Base-by-base conservation (phyloP, 2,113 vertebrate species). In the Madoqua kirkii region DNA sequence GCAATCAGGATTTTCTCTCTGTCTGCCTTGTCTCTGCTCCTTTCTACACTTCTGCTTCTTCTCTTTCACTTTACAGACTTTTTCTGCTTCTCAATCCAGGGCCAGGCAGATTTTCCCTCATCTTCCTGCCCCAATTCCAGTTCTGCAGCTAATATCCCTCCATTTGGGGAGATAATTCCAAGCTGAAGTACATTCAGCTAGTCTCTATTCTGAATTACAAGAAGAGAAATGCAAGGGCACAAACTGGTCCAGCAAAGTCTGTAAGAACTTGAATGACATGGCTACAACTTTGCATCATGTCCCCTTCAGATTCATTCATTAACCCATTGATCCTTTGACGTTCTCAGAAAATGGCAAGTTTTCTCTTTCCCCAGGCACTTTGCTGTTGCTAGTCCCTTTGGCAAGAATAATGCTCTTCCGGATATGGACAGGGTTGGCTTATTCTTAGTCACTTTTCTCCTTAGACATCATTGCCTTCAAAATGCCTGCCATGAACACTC, bases 191-290 rank as follows among this genome's bases (percentile, higher is more conserved):
- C 5, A 43, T 10, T 55, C 48, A 21, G n/a, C 19, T 16, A 1
- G 27, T 91, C 50, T 36, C 29, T 52, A 7, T 17, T 55, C 17
- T 57, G n/a, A 59, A 60, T 54, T 45, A 43, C n/a, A 74, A 92
- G 45, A n/a, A 78, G 14, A 84, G 59, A 89, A 82, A 79, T 6
- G 7, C 10, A 2, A 71, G 12, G 9, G 9, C 2, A 21, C 40
- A 33, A 9, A 1, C 5, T 5, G 10, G 17, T 62, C 17, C 2
- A 6, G 3, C 15, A 1, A 13, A 50, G 7, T 12, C 71, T 33
- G 4, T 23, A 4, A 10, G 62, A 4, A 11, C 84, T 71, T 54
- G 50, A 29, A 29, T 31, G 21, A 27, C 0, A 13, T 6, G 21
- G 31, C n/a, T 62, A n/a, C 31, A 10, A 11, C 40, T 36, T 23